phyloP scores from a whole-genome alignment of 2,888 invertebrate species.

The Aradus depressus region DNA sequence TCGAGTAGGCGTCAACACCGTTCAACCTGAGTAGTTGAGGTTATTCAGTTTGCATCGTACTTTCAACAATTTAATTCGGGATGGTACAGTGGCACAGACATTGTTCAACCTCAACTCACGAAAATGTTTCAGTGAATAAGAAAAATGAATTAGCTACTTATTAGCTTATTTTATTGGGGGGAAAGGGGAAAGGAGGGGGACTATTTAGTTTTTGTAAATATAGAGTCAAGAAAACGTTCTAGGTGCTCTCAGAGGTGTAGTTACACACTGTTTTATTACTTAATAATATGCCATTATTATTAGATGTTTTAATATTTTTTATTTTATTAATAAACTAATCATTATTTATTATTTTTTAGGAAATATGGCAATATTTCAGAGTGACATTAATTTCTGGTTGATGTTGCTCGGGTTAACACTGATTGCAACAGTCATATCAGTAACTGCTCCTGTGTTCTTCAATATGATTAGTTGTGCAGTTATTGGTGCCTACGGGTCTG shows the following conservation, averaged over 20 bases:
- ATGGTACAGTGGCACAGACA: too few relatives aligned
- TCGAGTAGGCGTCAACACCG: too few relatives aligned
- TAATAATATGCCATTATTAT: not conserved
- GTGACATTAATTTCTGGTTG: conserved; percentile 52
- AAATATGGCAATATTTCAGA: conserved; percentile 39
- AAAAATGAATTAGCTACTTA: too few relatives aligned
- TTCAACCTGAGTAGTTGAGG: too few relatives aligned
- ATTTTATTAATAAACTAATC: not conserved
- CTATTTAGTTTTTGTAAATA: not conserved
- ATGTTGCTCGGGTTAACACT: conserved; percentile 45
- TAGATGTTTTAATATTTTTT: not conserved
- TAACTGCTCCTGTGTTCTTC: conserved; percentile 43
- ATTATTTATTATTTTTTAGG: conserved; percentile 32
- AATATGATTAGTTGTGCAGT: conserved; percentile 53
- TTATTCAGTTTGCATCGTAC: too few relatives aligned
- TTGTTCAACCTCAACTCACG: too few relatives aligned
- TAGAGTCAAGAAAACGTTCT: not conserved
- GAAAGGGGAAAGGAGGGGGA: too few relatives aligned
- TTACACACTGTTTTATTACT: not conserved
- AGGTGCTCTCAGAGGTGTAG: not conserved
- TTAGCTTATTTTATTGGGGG: too few relatives aligned
- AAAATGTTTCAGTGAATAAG: too few relatives aligned
- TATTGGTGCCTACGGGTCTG: conserved; percentile 50
- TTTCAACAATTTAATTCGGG: too few relatives aligned
- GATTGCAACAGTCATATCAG: conserved; percentile 41